Conservation (phyloP, 2,113 vertebrate species). For the Eudyptes chrysolophus region DNA sequence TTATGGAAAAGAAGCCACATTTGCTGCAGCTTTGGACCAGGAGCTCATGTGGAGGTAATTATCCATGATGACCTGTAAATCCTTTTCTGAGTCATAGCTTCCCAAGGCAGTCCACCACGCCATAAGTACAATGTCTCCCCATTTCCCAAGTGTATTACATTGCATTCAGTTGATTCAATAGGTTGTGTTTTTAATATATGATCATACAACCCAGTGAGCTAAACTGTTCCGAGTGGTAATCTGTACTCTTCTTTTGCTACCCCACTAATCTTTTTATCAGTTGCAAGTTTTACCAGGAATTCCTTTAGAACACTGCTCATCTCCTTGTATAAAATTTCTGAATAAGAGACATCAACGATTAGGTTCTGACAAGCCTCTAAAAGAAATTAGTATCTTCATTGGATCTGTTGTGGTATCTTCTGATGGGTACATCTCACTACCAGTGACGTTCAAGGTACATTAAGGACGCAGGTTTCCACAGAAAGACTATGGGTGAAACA, state of each 20-base stretch:
- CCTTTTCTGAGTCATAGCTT: background rate
- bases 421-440: background rate
- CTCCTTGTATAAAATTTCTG: background rate
- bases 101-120: background rate
- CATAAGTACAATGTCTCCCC: background rate
- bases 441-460: background rate
- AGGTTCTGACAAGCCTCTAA: background rate
- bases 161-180: background rate
- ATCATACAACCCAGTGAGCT: background rate
- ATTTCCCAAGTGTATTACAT: background rate
- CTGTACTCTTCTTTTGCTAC: background rate
- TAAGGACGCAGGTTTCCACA: background rate
- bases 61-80: background rate
- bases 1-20: background rate
- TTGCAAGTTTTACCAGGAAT: background rate
- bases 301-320: background rate
- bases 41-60: background rate
- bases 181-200: background rate
- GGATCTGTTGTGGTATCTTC: background rate
- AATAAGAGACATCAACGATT: background rate
- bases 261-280: background rate
- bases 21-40: background rate
- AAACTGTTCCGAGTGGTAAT: background rate
- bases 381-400: background rate
- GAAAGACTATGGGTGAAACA: background rate